These are phyloP conservation scores for Dromococcyx pavoninus DNA, from an alignment of 2,797 vertebrate species.

Conservation along the genomic window DNA sequence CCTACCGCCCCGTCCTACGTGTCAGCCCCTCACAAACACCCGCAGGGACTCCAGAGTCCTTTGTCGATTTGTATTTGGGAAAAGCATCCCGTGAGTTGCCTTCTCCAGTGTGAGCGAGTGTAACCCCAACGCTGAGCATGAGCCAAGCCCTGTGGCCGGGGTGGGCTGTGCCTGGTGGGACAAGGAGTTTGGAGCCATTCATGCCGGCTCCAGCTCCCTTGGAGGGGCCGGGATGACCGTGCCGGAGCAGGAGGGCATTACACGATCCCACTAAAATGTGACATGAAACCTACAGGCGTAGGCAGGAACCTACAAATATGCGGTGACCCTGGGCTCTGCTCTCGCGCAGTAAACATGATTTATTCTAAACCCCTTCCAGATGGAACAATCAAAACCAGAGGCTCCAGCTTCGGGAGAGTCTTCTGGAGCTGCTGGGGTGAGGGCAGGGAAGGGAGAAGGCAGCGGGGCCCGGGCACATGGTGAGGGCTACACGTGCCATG, in stretches of 20 bases:
- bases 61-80: not conserved
- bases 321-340: conserved; percentile 64
- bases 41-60: rapidly evolving
- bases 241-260: conserved; percentile 15
- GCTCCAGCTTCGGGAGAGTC: not conserved
- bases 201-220: not conserved
- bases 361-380: conserved; percentile 69
- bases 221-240: not conserved
- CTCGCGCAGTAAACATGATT: conserved; percentile 61
- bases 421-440: conserved; percentile 8
- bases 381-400: conserved; percentile 70
- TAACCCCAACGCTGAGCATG: rapidly evolving
- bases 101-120: not conserved
- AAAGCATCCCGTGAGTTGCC: rapidly evolving
- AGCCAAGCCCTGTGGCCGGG: not conserved
- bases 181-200: not conserved
- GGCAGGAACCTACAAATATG: conserved; percentile 67
- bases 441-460: not conserved
- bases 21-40: not conserved
- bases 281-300: conserved; percentile 56
- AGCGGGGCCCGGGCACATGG: not conserved
- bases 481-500: not conserved
- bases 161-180: not conserved
- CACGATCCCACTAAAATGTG: conserved; percentile 55
- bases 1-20: rapidly evolving